Evolutionary conservation across 2,888 invertebrate species (phyloP).

Genomic region (Hemicrepidius hirtus): DNA sequence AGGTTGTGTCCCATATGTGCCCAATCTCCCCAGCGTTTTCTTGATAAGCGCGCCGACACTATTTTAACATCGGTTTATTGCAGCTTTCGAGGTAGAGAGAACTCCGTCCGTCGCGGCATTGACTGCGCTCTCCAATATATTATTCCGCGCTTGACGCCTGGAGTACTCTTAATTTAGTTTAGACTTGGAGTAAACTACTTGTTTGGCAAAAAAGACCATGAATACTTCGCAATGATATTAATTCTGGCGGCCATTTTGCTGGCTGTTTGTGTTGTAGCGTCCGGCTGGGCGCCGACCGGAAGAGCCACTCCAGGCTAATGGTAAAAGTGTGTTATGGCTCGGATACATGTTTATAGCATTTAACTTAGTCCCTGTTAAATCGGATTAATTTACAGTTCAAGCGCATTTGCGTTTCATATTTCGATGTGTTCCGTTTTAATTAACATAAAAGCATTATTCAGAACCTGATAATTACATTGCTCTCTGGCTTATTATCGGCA

Average conservation of each 20-base stretch:
- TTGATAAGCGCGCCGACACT: conserved; percentile 52
- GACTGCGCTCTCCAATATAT: conserved; percentile 37
- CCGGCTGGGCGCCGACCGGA: conserved; percentile 64
- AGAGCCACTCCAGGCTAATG: conserved; percentile 68
- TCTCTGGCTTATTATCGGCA: conserved; percentile 21
- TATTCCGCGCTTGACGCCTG: conserved; percentile 15
- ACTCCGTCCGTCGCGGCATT: conserved; percentile 42
- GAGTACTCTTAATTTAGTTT: conserved; percentile 34
- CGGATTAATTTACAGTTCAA: conserved; percentile 62
- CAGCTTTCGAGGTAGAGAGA: conserved; percentile 25
- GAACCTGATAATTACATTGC: conserved; percentile 25
- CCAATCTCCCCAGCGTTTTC: conserved; percentile 53
- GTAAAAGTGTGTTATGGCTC: conserved; percentile 67
- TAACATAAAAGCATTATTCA: conserved; percentile 42
- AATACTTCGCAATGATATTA: conserved; percentile 45
- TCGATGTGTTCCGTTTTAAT: conserved; percentile 40
- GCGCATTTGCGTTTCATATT: conserved; percentile 47
- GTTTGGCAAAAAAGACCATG: conserved; percentile 36
- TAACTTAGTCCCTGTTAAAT: conserved; percentile 65
- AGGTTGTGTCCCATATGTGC: conserved; percentile 56
- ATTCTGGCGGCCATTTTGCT: conserved; percentile 60
- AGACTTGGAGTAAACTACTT: conserved; percentile 31
- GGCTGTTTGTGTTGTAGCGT: conserved; percentile 65
- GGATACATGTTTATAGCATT: conserved; percentile 70
- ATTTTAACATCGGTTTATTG: conserved; percentile 52